Base-by-base conservation (phyloP, 2,888 invertebrate species). In the Athalia rosae region DNA sequence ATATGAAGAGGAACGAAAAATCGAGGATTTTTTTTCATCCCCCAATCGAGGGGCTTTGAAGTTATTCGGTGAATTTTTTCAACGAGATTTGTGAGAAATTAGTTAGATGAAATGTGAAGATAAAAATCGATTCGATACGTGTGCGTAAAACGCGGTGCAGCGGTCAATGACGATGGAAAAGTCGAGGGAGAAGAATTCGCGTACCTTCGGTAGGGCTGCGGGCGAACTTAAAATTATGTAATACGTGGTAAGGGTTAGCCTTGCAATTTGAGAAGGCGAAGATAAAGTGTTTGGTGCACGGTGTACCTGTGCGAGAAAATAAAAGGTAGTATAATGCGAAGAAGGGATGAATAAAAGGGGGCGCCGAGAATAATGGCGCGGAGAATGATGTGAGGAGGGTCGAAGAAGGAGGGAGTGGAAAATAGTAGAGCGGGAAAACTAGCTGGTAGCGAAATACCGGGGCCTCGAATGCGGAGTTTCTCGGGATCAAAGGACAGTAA, bases 401-500 rank as follows among this genome's bases (percentile, higher is more conserved):
- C 8, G 61, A 28, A 59, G 41, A 41, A 71, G 58, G 41, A 69
- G 43, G 43, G 13, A 45, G n/a, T 11, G 9, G 53, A 53, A n/a
- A 53, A 53, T 53, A 53, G 53, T 9, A n/a, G 45, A 71, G 45
- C 13, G 8, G 13, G 58, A 71, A 71, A 45, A 71, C 58, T 58
- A 45, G 58, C 41, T 8, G 58, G 7, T 53, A 53, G 11, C 11
- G 11, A 45, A 58, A 71, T 71, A 71, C 58, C 56, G 58, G 43
- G 58, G 71, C n/a, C 45, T n/a, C 56, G 58, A 71, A 58, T 5
- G 71, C 28, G 28, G 28, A 28, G 28, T 28, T 58, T 71, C 9
- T 15, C 58, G 7, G 71, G 71, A 45, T 71, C 71, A 71, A 71
- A 71, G 71, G 56, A 71, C 56, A 43, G 71, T 45, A 43, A 45